These are phyloP conservation scores for Acronicta alni DNA, from an alignment of 2,888 invertebrate genomes.

Conservation along the genomic window DNA sequence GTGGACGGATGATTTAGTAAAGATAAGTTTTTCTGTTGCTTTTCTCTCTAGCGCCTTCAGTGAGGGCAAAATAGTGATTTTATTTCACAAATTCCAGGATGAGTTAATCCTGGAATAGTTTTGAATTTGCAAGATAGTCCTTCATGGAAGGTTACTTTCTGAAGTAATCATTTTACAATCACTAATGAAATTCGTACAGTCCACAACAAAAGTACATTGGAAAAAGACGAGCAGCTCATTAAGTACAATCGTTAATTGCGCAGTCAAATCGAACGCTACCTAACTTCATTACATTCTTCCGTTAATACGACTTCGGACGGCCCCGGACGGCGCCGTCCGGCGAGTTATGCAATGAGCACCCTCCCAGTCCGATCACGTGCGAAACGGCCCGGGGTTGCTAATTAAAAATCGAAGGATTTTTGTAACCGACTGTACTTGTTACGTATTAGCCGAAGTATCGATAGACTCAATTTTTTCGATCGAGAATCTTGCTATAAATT, in stretches of 20 bases:
- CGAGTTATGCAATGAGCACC: conserved; percentile 73
- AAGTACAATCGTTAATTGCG: conserved; percentile 80
- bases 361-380: conserved; percentile 83
- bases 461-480: conserved; percentile 42
- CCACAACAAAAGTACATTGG: conserved; percentile 57
- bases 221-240: conserved; percentile 72
- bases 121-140: background rate
- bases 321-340: conserved; percentile 52
- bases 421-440: conserved; percentile 79
- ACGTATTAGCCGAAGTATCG: conserved; percentile 51
- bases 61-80: no score
- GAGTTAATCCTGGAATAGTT: background rate
- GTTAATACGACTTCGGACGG: conserved; percentile 71
- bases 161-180: conserved; percentile 26
- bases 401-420: conserved; percentile 89
- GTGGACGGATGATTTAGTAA: no score
- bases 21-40: no score
- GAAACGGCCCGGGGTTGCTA: conserved; percentile 74
- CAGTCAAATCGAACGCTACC: conserved; percentile 77
- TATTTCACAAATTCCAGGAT: background rate
- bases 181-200: conserved; percentile 53
- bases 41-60: no score
- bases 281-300: conserved; percentile 80
- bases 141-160: conserved; percentile 22
- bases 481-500: conserved; percentile 50